These are phyloP conservation scores for Jacana jacana DNA, from an alignment of 2,113 vertebrate genomes.

Conservation along the genomic window DNA sequence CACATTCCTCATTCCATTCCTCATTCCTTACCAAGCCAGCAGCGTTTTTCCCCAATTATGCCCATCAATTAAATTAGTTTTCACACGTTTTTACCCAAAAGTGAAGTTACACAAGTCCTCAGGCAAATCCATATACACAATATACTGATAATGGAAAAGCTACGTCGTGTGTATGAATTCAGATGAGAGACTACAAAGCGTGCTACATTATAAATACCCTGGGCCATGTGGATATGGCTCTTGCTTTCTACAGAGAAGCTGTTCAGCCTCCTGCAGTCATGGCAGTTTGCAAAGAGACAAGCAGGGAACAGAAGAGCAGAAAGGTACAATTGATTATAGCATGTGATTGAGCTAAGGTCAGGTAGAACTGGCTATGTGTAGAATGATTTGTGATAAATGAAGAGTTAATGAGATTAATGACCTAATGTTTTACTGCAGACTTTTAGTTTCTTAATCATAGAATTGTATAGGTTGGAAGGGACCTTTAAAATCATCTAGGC, in stretches of 20 bases:
- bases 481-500: too few relatives aligned
- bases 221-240: not conserved
- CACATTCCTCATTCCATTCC: too few relatives aligned
- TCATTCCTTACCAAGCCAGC: not conserved
- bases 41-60: accelerated
- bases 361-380: not conserved
- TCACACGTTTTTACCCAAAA: not conserved
- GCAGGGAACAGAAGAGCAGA: not conserved
- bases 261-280: not conserved
- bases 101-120: not conserved
- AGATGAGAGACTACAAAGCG: not conserved
- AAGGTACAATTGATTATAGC: not conserved
- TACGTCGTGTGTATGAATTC: not conserved
- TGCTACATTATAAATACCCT: not conserved
- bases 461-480: too few relatives aligned
- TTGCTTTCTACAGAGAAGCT: not conserved
- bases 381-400: not conserved
- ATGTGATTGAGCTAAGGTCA: not conserved
- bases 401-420: not conserved
- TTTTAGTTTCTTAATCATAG: not conserved
- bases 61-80: not conserved
- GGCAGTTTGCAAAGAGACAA: not conserved
- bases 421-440: not conserved
- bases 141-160: not conserved
- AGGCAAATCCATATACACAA: not conserved